Conservation (phyloP, 2,797 vertebrate species). For the Hemitrygon akajei region DNA sequence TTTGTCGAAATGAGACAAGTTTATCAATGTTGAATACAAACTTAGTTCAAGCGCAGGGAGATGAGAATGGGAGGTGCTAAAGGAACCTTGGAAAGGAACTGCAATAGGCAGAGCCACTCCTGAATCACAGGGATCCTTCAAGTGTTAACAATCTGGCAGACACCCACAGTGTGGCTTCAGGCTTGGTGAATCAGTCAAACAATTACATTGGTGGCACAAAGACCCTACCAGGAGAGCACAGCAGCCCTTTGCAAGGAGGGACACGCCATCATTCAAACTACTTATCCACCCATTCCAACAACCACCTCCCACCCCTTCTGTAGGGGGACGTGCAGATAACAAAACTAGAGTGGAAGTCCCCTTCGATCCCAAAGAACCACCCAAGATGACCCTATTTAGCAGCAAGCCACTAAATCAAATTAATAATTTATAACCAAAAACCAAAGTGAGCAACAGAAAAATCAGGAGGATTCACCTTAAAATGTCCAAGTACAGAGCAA, state of each 20-base stretch:
- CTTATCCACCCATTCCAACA: too few relatives aligned
- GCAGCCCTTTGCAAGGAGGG: too few relatives aligned
- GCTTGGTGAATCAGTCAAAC: neutral
- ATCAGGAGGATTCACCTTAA: neutral
- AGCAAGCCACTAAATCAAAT: neutral
- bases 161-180: neutral
- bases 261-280: too few relatives aligned
- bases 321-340: too few relatives aligned
- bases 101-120: neutral
- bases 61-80: neutral
- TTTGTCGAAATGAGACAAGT: neutral
- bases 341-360: too few relatives aligned
- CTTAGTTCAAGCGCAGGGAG: neutral
- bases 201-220: neutral
- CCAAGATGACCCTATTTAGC: neutral
- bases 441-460: neutral
- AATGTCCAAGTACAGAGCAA: too few relatives aligned
- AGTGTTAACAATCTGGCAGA: neutral
- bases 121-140: neutral
- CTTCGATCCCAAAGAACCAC: neutral
- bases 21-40: neutral
- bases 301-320: too few relatives aligned
- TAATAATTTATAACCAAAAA: neutral
- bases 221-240: too few relatives aligned
- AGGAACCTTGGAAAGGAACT: neutral